Conservation (phyloP, 2,888 invertebrate species). For the Caenorhabditis sp. region DNA sequence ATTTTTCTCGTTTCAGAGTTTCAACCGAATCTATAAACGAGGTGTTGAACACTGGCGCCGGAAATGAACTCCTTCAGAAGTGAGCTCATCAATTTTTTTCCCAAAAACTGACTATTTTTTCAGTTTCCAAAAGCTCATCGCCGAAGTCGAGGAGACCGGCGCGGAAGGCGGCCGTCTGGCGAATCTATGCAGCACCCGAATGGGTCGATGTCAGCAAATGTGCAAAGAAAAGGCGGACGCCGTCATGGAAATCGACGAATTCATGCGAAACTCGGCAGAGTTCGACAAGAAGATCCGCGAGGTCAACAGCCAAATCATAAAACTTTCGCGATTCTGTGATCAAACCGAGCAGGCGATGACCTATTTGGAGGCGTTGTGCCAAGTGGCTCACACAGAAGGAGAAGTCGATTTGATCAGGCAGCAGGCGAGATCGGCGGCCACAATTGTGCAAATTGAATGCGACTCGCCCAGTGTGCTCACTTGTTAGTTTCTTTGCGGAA, state of each 20-base stretch:
- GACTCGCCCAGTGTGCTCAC: constrained; percentile 53
- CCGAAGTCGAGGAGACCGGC: constrained; percentile 54
- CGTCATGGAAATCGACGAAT: constrained; percentile 63
- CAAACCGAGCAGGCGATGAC: constrained; percentile 71
- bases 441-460: constrained; percentile 57
- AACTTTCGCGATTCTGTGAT: constrained; percentile 64
- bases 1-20: constrained; percentile 37
- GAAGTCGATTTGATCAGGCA: constrained; percentile 61
- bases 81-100: constrained; percentile 18
- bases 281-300: constrained; percentile 64
- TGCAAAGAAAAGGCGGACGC: constrained; percentile 66
- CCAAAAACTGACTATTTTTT: constrained; percentile 7
- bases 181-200: constrained; percentile 67
- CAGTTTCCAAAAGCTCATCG: constrained; percentile 58
- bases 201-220: constrained; percentile 67
- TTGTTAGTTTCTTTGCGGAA: constrained; percentile 18
- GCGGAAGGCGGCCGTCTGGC: constrained; percentile 64
- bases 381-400: constrained; percentile 60
- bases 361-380: constrained; percentile 65
- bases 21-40: constrained; percentile 61
- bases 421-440: constrained; percentile 59
- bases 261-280: constrained; percentile 56
- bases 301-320: constrained; percentile 58
- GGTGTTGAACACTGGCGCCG: constrained; percentile 61
- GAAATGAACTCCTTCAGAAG: constrained; percentile 61